Evolutionary conservation across 2,888 invertebrate genomes (phyloP), one percentile per base, ranked within the genome.

Genomic region (Drosophila picticornis): DNA sequence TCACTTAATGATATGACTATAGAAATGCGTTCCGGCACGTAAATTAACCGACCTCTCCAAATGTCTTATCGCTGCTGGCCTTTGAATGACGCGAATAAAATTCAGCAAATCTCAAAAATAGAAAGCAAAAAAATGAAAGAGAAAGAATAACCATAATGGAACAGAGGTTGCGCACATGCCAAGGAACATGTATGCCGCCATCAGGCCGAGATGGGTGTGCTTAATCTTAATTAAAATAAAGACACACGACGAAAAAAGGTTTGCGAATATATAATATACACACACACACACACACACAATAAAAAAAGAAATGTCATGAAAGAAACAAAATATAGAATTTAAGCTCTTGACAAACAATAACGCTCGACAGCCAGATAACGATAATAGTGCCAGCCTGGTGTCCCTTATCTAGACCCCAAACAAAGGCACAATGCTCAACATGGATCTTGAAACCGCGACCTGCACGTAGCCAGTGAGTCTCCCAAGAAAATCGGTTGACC

Each of bases 321-420:
- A 36, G 32, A 53, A 60, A 25, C 31, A 40, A 29, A 43, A 48
- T 16, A n/a, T 46, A 59, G 62, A 69, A 61, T 67, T 65, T 81
- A 86, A 85, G 87, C 70, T 75, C 81, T 81, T 64, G 80, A 77
- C 84, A 81, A 86, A 85, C 86, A 86, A 75, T 80, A 84, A 81
- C 69, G 68, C 84, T 52, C 58, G 69, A 56, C 80, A 68, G 64
- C 58, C 61, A 80, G 85, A 85, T 85, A 85, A 84, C 80, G 80
- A 72, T 25, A 53, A 7, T 56, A 87, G 82, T 80, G 63, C 70
- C 16, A n/a, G 38, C 9, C 11, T 25, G 22, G 46, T 16, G 46
- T 9, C 22, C 16, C 84, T 89, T 85, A 85, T 85, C 85, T 80
- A 50, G 32, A 57, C 50, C 43, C 52, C 46, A 65, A 65, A 16